phyloP scores from a whole-genome alignment of 2,113 vertebrate genomes.

The Eulemur rufifrons region DNA sequence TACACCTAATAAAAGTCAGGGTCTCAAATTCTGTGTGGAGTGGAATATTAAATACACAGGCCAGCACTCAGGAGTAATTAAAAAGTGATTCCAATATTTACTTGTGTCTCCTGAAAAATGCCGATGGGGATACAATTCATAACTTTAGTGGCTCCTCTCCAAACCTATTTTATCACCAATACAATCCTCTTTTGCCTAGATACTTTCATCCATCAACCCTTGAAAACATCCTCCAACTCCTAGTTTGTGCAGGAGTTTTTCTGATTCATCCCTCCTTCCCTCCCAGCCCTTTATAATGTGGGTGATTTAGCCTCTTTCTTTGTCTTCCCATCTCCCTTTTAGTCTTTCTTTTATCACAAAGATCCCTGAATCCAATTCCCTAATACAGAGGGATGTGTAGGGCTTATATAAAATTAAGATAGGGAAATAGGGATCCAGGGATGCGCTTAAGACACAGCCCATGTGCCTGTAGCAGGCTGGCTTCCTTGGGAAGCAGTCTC shows the following conservation, averaged over 20 bases:
- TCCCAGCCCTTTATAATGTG: not conserved
- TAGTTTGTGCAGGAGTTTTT: not conserved
- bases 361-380: not conserved
- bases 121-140: slow-evolving; percentile 46
- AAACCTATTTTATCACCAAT: slow-evolving; percentile 44
- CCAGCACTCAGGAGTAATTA: slow-evolving; percentile 64
- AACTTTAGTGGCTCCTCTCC: slow-evolving; percentile 51
- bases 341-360: not conserved
- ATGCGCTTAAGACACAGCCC: not conserved
- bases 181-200: not conserved
- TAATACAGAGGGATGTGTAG: not conserved
- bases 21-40: slow-evolving; percentile 45
- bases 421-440: not conserved
- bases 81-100: slow-evolving; percentile 65
- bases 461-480: not conserved
- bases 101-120: slow-evolving; percentile 55
- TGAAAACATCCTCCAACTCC: not conserved
- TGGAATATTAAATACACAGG: slow-evolving; percentile 52
- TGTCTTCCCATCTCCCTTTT: not conserved
- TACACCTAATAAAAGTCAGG: slow-evolving; percentile 42
- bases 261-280: not conserved
- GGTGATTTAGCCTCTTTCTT: not conserved
- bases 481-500: not conserved
- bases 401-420: slow-evolving; percentile 28
- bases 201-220: not conserved